phyloP scores from a whole-genome alignment of 2,113 vertebrate species.

The Vulpes lagopus region DNA sequence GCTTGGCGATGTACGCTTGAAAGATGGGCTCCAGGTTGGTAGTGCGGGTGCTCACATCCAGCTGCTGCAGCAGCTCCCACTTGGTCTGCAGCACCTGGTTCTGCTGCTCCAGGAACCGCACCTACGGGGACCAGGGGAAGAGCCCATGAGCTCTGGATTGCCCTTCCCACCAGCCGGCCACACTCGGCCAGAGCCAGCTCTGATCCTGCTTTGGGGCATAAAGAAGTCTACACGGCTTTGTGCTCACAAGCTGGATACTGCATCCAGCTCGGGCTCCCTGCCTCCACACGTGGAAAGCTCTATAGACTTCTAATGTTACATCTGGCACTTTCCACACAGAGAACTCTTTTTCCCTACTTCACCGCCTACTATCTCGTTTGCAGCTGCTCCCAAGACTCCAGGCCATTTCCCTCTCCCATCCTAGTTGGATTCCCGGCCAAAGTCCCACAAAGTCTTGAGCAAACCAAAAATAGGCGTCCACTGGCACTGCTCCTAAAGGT shows the following conservation, averaged over 20 bases:
- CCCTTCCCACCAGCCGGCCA: not conserved
- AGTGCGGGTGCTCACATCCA: constrained; percentile 69
- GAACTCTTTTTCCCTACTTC: not conserved
- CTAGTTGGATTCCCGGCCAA: not conserved
- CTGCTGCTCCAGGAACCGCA: constrained; percentile 91
- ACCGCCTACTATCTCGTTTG: not conserved
- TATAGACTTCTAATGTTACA: too few relatives aligned
- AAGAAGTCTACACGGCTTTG: not conserved
- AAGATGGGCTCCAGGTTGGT: constrained; percentile 90
- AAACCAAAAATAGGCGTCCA: constrained; percentile 12
- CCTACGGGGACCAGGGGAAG: constrained; percentile 82
- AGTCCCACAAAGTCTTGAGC: not conserved
- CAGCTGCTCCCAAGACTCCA: constrained; percentile 31
- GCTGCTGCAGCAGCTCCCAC: constrained; percentile 90
- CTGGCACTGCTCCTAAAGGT: not conserved
- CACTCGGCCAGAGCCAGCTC: not conserved
- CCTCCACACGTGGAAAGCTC: not conserved
- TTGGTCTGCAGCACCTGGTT: constrained; percentile 91
- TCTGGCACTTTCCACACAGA: not conserved
- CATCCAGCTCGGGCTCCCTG: not conserved
- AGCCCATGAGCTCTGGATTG: not conserved
- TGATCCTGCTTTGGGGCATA: rapidly evolving
- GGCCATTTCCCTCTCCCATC: not conserved
- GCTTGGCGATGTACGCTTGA: constrained; percentile 89
- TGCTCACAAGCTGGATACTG: not conserved